Evolutionary conservation across 2,888 invertebrate species (phyloP).

Genomic region (Sarcophaga rosellei): DNA sequence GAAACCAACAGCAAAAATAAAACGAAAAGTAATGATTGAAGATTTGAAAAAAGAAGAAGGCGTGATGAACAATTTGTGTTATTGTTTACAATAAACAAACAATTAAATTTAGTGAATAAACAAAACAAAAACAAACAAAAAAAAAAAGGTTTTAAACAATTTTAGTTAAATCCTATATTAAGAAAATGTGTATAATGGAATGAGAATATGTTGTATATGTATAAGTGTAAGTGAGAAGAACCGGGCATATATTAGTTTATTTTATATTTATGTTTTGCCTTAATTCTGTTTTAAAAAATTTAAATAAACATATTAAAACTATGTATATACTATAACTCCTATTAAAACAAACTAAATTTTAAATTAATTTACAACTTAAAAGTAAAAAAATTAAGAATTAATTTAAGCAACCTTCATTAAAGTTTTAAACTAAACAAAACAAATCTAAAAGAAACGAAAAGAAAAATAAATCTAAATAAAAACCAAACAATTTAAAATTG

Average conservation of each 20-base stretch:
- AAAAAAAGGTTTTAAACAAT: slow-evolving; percentile 18
- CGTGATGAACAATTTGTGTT: slow-evolving; percentile 49
- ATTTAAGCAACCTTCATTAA: no score
- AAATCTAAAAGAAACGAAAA: background rate
- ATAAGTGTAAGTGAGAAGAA: background rate
- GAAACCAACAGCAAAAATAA: slow-evolving; percentile 23
- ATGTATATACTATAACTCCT: no score
- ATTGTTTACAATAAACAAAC: slow-evolving; percentile 3
- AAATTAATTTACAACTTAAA: no score
- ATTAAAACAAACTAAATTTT: no score
- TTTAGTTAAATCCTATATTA: background rate
- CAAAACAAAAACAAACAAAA: slow-evolving; percentile 1
- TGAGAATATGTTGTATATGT: background rate
- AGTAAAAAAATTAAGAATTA: no score
- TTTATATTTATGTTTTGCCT: no score
- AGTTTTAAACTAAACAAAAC: no score
- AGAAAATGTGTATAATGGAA: background rate
- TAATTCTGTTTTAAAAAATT: no score
- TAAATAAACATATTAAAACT: no score
- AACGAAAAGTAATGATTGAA: slow-evolving; percentile 17
- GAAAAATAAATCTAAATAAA: slow-evolving; percentile 7
- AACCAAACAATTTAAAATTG: slow-evolving; percentile 51
- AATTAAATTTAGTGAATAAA: slow-evolving; percentile 19
- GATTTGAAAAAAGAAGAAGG: background rate
- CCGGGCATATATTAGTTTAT: no score